A percentile compares a stretch with the other conserved stretches of the same genome.
Conservation (phyloP, 1,140 invertebrate genomes). For the Diabrotica virgifera region DNA sequence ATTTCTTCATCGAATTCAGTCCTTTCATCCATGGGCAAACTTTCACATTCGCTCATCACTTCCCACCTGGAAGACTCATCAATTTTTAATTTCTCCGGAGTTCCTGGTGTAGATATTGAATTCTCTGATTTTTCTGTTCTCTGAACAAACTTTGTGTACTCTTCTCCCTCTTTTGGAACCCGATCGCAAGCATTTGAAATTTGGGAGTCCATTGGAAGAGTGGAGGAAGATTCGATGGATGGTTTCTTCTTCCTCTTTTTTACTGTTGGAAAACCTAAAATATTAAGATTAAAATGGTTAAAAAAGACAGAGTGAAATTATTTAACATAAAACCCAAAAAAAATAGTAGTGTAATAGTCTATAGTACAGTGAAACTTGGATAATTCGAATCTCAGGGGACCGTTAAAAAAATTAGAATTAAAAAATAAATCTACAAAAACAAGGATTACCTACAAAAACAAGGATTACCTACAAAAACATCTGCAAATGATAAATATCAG, state of each 20-base stretch:
- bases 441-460: no score
- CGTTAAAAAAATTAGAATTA: no score
- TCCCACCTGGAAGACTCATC: conserved; percentile 47
- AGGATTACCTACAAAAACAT: no score
- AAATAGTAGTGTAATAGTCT: no score
- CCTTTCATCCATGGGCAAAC: conserved; percentile 52
- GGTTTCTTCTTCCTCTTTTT: conserved; percentile 81
- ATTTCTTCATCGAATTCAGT: conserved; percentile 38
- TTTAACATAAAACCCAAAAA: not conserved
- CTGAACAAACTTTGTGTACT: conserved; percentile 60
- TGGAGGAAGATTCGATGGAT: not conserved
- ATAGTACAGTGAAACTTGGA: no score
- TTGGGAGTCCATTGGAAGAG: conserved; percentile 1
- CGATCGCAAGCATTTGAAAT: conserved; percentile 53
- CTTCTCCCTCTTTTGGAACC: conserved; percentile 62
- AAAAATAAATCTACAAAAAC: no score
- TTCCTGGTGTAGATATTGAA: conserved; percentile 27
- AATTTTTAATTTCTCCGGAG: conserved; percentile 6
- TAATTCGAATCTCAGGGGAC: no score
- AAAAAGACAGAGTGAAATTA: not conserved
- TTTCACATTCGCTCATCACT: conserved; percentile 57
- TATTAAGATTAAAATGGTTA: not conserved
- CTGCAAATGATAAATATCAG: no score
- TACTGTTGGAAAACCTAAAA: conserved; percentile 71
- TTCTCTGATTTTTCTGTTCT: conserved; percentile 54